Conservation (phyloP, 1,140 invertebrate genomes). For the Papilio polyxenes region DNA sequence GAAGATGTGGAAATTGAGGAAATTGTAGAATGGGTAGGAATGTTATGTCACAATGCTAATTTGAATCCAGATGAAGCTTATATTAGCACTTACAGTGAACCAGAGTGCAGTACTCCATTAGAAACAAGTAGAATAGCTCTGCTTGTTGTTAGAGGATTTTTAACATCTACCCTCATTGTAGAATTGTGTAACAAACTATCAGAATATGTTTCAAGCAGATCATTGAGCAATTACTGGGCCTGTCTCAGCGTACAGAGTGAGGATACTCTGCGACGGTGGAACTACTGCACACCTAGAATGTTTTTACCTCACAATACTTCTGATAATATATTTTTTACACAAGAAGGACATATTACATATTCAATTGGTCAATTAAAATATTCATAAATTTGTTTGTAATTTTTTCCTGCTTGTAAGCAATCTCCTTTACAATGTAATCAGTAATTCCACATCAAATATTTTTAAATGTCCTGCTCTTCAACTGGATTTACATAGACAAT, state of each 20-base stretch:
- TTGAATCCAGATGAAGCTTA: conserved; percentile 55
- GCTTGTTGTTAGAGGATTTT: conserved; percentile 61
- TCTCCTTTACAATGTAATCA: too few species aligned
- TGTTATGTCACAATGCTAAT: conserved; percentile 62
- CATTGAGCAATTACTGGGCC: conserved; percentile 64
- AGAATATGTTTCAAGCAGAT: conserved; percentile 57
- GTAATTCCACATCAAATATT: too few species aligned
- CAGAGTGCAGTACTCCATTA: conserved; percentile 57
- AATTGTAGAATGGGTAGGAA: conserved; percentile 71
- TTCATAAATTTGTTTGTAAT: conserved; percentile 49
- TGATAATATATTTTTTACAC: conserved; percentile 63
- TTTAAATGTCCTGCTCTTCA: neutral
- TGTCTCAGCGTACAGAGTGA: conserved; percentile 69
- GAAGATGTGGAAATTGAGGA: conserved; percentile 60
- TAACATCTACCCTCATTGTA: conserved; percentile 56
- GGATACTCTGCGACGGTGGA: conserved; percentile 64
- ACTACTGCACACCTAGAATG: conserved; percentile 48
- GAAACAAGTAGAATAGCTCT: conserved; percentile 60
- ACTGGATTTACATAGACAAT: neutral
- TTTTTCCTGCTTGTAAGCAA: neutral
- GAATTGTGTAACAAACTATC: conserved; percentile 50
- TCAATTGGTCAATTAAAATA: conserved; percentile 71
- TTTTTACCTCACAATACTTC: conserved; percentile 69
- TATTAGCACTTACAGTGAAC: conserved; percentile 63
- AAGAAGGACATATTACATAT: conserved; percentile 51